Base-by-base conservation (phyloP, 2,797 vertebrate species). In the Ptychadena robeensis region DNA sequence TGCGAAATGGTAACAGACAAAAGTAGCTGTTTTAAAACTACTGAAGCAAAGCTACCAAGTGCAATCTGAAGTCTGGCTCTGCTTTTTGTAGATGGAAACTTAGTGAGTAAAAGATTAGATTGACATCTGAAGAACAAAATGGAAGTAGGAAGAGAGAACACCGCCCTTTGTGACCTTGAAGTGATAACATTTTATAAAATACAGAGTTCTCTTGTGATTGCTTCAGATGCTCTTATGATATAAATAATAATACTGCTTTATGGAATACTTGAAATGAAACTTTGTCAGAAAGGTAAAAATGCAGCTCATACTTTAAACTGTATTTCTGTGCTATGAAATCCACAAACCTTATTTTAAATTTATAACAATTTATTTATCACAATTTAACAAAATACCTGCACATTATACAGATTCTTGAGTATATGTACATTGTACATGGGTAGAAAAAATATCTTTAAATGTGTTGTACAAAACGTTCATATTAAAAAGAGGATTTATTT, bases 1-100 rank as follows among this genome's bases (percentile, higher is more conserved):
- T 79, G 74, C 88, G 77, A 90, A 91, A 91, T 88, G 73, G 75
- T 83, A 90, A 89, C 82, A 87, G 86, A 87, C 67, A 85, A 89
- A 88, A 85, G 77, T 12, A 86, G 73, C 61, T 86, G 84, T 86
- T 91, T 92, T 88, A 88, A 89, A 90, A 85, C 38, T 75, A 73
- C 83, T 87, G 87, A 89, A 90, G 87, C 85, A 86, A 63, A 88
- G 67, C 73, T 32, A 37, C 0, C 14, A 1, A 80, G 79, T 59
- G 15, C 81, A 83, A 77, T 89, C 90, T 91, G 86, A 87, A 77
- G 86, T 85, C 48, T 79, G 53, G 70, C n/a, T 30, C 53, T 48
- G 44, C 32, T 66, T 30, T 73, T 53, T 75, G 53, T 53, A 87
- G 81, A 86, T 64, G 57, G 72, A 79, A 83, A 76, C 61, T 73